Conservation (phyloP, 2,113 vertebrate species). For the Sinosuthora webbiana region DNA sequence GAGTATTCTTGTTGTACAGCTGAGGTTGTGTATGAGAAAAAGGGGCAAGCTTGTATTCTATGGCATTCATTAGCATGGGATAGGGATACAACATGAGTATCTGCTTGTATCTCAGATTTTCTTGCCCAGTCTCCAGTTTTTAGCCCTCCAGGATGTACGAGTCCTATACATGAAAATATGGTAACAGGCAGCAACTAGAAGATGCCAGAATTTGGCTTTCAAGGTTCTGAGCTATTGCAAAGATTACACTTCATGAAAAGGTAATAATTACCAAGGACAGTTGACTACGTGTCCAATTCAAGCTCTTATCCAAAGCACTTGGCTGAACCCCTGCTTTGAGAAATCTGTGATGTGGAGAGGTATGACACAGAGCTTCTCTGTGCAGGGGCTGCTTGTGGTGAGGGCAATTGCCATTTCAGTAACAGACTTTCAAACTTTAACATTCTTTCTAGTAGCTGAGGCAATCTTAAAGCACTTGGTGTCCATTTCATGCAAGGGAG, state of each 20-base stretch:
- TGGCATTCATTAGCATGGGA: neutral
- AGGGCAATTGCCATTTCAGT: neutral
- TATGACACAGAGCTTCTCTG: neutral
- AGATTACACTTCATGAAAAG: neutral
- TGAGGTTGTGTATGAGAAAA: neutral
- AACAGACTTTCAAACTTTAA: neutral
- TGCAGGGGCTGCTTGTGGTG: neutral
- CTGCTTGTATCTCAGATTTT: neutral
- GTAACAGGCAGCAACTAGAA: neutral
- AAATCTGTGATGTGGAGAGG: neutral
- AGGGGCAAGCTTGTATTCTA: neutral
- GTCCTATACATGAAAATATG: neutral
- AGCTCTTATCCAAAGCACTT: neutral
- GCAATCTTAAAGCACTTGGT: neutral
- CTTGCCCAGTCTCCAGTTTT: neutral
- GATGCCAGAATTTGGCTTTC: neutral
- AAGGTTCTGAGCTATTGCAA: neutral
- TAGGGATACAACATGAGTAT: neutral
- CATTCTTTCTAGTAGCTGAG: neutral
- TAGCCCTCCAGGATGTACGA: fast-evolving
- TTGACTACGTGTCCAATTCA: neutral
- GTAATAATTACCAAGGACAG: neutral
- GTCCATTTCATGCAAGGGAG: neutral
- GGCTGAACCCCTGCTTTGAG: neutral
- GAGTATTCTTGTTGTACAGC: neutral